Evolutionary conservation across 2,888 invertebrate genomes (phyloP).

Genomic region (Salticus scenicus): DNA sequence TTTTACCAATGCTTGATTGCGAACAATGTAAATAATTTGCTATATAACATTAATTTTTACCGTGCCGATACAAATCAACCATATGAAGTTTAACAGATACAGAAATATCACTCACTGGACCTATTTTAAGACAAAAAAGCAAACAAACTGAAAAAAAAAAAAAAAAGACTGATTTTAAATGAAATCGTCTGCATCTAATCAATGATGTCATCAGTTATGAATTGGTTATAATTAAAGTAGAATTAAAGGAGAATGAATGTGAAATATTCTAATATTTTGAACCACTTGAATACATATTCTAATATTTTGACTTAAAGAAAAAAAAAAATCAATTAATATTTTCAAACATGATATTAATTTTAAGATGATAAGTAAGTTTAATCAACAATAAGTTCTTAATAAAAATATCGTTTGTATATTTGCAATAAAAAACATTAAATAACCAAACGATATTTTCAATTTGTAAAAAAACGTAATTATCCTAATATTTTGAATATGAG

Average conservation of each 20-base stretch:
- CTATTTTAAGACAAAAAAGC: slow-evolving; percentile 1
- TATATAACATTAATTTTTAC: background rate
- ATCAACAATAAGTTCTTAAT: no score
- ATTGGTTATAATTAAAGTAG: background rate
- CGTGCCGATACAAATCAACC: background rate
- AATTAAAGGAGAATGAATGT: background rate
- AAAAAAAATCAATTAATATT: no score
- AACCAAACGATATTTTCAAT: no score
- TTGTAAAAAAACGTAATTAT: no score
- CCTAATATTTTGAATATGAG: no score
- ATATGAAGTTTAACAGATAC: background rate
- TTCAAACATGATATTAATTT: no score
- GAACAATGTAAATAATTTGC: slow-evolving; percentile 6
- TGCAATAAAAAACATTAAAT: no score
- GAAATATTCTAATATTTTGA: no score
- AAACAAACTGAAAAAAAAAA: background rate
- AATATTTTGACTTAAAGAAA: no score
- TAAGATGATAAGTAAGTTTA: no score
- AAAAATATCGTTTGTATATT: no score
- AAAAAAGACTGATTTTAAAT: background rate
- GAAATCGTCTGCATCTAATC: background rate
- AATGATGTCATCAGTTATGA: background rate
- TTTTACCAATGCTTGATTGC: background rate
- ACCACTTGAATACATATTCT: no score
- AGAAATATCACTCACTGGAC: background rate